Evolutionary conservation across 2,888 invertebrate species (phyloP).

Genomic region (Phymatocera aterrima): DNA sequence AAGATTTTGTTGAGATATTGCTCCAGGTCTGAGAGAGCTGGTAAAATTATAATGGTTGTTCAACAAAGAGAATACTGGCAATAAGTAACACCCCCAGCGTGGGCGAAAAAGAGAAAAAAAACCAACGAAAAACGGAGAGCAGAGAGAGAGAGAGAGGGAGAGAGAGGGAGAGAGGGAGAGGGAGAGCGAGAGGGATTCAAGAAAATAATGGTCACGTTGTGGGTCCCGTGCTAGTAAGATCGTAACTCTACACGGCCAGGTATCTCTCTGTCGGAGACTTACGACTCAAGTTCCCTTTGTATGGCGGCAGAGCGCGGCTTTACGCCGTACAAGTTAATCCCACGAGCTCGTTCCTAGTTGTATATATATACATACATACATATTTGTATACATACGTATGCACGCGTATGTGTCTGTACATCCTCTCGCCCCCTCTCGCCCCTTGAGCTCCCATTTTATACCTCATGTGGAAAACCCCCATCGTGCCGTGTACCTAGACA

Average conservation of each 20-base stretch:
- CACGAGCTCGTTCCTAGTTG: constrained; percentile 58
- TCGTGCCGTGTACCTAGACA: constrained; percentile 23
- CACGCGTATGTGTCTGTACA: background rate
- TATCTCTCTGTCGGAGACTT: constrained; percentile 65
- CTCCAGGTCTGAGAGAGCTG: background rate
- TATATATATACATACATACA: constrained; percentile 7
- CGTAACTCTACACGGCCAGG: constrained; percentile 70
- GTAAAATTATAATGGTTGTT: constrained; percentile 40
- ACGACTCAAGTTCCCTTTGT: constrained; percentile 65
- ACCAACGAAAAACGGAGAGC: too few species aligned
- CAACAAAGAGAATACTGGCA: constrained; percentile 42
- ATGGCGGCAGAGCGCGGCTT: constrained; percentile 62
- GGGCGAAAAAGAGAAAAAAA: constrained; percentile 53
- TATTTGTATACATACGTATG: background rate
- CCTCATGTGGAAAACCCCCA: constrained; percentile 34
- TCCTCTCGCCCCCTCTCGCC: background rate
- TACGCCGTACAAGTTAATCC: constrained; percentile 71
- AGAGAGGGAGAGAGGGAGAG: background rate
- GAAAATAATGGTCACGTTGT: constrained; percentile 57
- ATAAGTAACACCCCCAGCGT: constrained; percentile 41
- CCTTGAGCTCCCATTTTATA: background rate
- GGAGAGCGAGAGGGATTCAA: constrained; percentile 51
- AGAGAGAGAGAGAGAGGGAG: too few species aligned
- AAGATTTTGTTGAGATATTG: background rate
- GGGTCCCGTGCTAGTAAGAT: constrained; percentile 63